Evolutionary conservation across 2,888 invertebrate species (phyloP).

Genomic region (Phengaris alcon): DNA sequence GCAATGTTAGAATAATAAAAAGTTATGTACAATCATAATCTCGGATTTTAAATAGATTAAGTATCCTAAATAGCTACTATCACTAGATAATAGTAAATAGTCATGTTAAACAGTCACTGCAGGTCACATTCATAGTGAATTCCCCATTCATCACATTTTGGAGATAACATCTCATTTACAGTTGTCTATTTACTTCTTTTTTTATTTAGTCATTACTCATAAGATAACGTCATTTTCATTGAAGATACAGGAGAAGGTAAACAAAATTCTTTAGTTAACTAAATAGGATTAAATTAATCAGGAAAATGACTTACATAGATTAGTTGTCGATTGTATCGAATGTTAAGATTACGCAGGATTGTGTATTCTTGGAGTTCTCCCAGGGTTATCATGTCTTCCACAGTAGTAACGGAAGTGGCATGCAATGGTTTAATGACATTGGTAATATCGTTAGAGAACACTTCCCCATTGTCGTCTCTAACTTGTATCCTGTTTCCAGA

Average conservation of each 20-base stretch:
- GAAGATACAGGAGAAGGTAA: not conserved
- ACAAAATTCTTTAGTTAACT: not conserved
- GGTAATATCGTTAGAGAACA: constrained; percentile 79
- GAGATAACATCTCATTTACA: not conserved
- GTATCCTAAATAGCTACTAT: not conserved
- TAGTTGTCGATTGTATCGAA: constrained; percentile 90
- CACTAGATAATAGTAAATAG: not conserved
- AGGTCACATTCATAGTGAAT: not conserved
- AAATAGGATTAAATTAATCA: not conserved
- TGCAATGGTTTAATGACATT: constrained; percentile 87
- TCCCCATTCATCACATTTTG: not conserved
- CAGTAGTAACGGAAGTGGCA: constrained; percentile 87
- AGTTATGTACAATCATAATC: not conserved
- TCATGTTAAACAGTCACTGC: not conserved
- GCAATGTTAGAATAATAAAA: too few relatives aligned
- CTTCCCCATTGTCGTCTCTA: constrained; percentile 90
- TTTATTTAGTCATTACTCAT: not conserved
- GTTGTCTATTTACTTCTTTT: too few relatives aligned
- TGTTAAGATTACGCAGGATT: constrained; percentile 92
- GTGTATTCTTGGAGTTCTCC: constrained; percentile 97
- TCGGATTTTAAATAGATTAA: not conserved
- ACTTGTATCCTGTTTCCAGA: constrained; percentile 88
- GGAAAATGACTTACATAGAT: constrained; percentile 89
- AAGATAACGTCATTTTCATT: not conserved
- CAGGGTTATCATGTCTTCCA: constrained; percentile 97